Conservation (phyloP, 2,797 vertebrate species). For the Pteropus rufus region DNA sequence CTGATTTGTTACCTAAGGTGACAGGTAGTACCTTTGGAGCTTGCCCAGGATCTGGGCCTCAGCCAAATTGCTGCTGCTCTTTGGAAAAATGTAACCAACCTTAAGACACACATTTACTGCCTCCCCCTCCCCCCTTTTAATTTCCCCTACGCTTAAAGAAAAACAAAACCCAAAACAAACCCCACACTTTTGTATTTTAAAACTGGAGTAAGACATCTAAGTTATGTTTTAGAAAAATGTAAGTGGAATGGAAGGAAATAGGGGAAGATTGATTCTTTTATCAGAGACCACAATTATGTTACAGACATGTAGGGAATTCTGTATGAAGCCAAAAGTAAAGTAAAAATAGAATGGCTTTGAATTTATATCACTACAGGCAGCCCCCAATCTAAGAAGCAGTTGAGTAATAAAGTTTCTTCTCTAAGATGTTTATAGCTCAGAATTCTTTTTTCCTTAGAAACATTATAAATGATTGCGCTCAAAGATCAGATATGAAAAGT, state of each 20-base stretch:
- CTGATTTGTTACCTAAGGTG: not conserved
- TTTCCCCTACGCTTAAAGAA: not conserved
- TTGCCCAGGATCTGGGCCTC: not conserved
- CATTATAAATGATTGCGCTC: not conserved
- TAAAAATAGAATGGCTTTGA: not conserved
- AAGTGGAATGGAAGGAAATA: not conserved
- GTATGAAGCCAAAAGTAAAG: not conserved
- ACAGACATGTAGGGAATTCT: not conserved
- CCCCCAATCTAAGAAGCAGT: not conserved
- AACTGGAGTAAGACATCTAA: not conserved
- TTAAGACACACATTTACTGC: not conserved
- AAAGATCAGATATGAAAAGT: not conserved
- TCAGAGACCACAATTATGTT: not conserved
- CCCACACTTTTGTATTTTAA: not conserved
- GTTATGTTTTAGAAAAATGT: not conserved
- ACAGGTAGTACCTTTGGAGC: not conserved
- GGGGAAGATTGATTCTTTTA: not conserved
- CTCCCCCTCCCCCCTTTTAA: not conserved
- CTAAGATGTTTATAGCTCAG: slow-evolving; percentile 11
- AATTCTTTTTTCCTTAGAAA: not conserved
- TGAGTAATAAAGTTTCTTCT: slow-evolving; percentile 1
- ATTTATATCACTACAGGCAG: not conserved
- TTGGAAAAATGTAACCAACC: not conserved
- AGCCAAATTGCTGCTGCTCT: not conserved
- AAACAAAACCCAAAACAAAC: not conserved